phyloP scores from a whole-genome alignment of 1,140 invertebrate species.

The Caenorhabditis briggsae region DNA sequence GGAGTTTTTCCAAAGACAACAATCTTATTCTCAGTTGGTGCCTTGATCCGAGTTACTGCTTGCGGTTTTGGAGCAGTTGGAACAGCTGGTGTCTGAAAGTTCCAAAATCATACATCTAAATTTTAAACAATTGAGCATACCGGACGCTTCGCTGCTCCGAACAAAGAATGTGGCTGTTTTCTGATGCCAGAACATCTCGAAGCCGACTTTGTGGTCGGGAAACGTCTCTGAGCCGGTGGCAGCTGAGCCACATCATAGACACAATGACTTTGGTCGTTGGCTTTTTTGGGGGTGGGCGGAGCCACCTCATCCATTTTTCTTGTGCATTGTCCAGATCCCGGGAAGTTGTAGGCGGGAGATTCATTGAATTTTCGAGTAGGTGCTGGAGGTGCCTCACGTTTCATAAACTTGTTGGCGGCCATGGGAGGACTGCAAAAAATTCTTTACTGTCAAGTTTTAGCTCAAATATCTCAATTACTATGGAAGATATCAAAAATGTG shows the following conservation, averaged over 20 bases:
- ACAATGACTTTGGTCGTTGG: neutral
- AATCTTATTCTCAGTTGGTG: neutral
- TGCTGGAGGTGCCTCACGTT: neutral
- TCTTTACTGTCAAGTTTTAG: no score
- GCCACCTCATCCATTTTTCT: neutral
- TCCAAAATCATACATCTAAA: neutral
- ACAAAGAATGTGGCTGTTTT: neutral
- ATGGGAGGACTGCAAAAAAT: neutral
- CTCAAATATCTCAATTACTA: no score
- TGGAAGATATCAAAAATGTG: no score
- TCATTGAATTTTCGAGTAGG: neutral
- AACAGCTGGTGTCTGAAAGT: neutral
- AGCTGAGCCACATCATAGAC: conserved; percentile 8
- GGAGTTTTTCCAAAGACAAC: conserved; percentile 13
- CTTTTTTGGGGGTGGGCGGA: neutral
- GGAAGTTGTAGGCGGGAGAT: neutral
- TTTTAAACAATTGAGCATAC: neutral
- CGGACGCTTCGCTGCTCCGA: neutral
- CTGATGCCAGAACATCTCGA: neutral
- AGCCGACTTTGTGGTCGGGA: neutral
- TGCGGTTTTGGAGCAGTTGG: neutral
- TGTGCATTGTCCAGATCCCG: conserved; percentile 10
- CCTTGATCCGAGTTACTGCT: neutral
- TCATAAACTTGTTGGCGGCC: neutral
- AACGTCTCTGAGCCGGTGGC: neutral